Conservation (phyloP, 2,113 vertebrate species). For the Pseudorasbora parva region DNA sequence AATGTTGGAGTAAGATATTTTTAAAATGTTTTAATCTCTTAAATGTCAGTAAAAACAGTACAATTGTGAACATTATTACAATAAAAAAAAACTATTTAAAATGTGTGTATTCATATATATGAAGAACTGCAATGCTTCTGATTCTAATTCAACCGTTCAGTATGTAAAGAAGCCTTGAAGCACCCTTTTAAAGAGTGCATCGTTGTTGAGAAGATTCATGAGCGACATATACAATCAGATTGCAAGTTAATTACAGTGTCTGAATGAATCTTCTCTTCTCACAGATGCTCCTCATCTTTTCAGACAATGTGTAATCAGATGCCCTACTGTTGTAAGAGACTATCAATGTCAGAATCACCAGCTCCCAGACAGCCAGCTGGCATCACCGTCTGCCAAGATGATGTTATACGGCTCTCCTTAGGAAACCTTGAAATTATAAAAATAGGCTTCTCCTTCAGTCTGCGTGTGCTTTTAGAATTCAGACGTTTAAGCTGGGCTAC, state of each 20-base stretch:
- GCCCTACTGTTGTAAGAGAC: not conserved
- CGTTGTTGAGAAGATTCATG: not conserved
- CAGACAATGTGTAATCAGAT: conserved; percentile 1
- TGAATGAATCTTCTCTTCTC: conserved; percentile 14
- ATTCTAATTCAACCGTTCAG: not conserved
- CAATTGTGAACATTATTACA: not conserved
- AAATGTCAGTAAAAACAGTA: not conserved
- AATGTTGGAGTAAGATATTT: too few species aligned
- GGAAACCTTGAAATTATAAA: conserved; percentile 31
- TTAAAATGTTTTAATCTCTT: too few species aligned
- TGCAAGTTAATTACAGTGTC: conserved; percentile 17
- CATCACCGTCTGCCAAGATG: not conserved
- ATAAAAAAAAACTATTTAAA: too few species aligned
- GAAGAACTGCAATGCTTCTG: too few species aligned
- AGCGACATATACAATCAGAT: not conserved
- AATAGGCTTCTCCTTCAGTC: conserved; percentile 4
- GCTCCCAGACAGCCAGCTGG: conserved; percentile 19
- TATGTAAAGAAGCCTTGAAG: not conserved
- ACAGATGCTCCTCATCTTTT: conserved; percentile 5
- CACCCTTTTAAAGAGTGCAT: not conserved
- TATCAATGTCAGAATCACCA: conserved; percentile 12
- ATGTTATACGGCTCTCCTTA: conserved; percentile 10
- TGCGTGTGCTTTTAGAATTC: conserved; percentile 12
- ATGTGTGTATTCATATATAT: too few species aligned
- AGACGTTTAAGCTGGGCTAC: not conserved